phyloP scores from a whole-genome alignment of 2,113 vertebrate genomes.

The Tachysurus fulvidraco region DNA sequence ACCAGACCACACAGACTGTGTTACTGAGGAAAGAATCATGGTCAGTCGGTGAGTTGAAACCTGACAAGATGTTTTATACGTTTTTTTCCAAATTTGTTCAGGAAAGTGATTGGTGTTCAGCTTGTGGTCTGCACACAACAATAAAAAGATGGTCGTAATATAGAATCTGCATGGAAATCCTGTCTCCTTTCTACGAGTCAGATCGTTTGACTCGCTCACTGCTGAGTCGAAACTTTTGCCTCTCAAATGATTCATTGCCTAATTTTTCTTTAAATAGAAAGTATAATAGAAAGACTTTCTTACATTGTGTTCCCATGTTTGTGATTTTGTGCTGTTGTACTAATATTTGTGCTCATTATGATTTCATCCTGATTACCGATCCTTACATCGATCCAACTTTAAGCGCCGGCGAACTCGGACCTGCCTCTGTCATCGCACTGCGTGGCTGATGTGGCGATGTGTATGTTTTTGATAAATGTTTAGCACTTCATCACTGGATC shows the following conservation, averaged over 20 bases:
- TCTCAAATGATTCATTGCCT: neutral
- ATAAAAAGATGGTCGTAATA: neutral
- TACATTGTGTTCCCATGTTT: neutral
- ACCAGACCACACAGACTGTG: constrained; percentile 2
- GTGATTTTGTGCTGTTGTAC: neutral
- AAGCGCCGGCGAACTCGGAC: neutral
- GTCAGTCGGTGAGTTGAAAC: constrained; percentile 83
- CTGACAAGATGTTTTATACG: neutral
- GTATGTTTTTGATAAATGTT: neutral
- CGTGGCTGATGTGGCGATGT: neutral
- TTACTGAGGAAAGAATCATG: constrained; percentile 71
- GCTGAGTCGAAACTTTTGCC: no score
- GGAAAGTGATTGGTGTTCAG: neutral
- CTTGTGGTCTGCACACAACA: neutral
- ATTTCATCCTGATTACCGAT: neutral
- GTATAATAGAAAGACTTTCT: neutral
- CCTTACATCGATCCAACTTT: neutral
- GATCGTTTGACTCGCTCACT: neutral
- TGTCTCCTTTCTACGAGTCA: neutral
- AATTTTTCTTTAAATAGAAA: no score
- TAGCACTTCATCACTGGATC: neutral
- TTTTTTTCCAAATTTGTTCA: neutral
- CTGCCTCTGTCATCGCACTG: neutral
- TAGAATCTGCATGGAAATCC: neutral
- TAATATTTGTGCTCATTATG: neutral